Percentiles rank a stretch among this genome's conserved stretches.
Conservation (phyloP, 2,113 vertebrate genomes). For the pig (Sus scrofa) region T2T-Sscrofa CM000813.6:140800001-140800500, state of each 20-base stretch:
- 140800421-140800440: not conserved
- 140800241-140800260: not conserved
- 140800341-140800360: not conserved
- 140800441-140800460: not conserved
- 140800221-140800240: not conserved
- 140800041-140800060: not conserved
- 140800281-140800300: not conserved
- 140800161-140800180: not conserved
- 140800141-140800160: not conserved
- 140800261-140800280: not conserved
- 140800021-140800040: not conserved
- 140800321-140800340: not conserved
- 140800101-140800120: not conserved
- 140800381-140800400: not conserved
- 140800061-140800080: not conserved
- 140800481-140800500: not conserved
- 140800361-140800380: constrained; percentile 5
- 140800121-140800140: not conserved
- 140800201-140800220: not conserved
- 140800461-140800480: too few species aligned
- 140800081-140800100: not conserved
- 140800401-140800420: not conserved
- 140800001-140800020: not conserved
- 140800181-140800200: not conserved
- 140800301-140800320: not conserved